Base-by-base conservation (phyloP, 92 coral and sea anemone species). In the Parazoanthus swiftii region DNA sequence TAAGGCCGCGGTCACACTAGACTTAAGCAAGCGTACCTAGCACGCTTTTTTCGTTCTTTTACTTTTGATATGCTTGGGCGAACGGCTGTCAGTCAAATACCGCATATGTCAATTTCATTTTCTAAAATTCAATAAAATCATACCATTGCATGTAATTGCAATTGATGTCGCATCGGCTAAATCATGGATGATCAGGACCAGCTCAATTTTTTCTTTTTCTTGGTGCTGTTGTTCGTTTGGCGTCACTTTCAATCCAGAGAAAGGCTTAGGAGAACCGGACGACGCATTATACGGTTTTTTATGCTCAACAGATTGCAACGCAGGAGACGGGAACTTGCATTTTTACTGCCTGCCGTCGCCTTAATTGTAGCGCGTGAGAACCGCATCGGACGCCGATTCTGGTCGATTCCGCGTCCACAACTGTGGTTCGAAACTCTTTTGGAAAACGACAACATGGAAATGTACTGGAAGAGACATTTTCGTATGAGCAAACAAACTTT, bases 151-250 rank as follows among this genome's bases (percentile, higher is more conserved):
- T 29, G 33, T 29, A 29, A 29, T 29, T 29, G 33, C 33, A 29
- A 29, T 29, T 29, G 33, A 29, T 29, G 33, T 29, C 33, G 33
- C 33, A 29, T 29, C 33, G 33, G 33, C 33, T 74, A 74, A 74
- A 74, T 74, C 78, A 74, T 74, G 78, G 20, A 26, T 74, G 78
- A 29, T 74, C 78, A 74, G 13, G 48, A 74, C 29, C 78, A 74
- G 43, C 78, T 74, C 29, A 74, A 74, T 43, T 74, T 74, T 74
- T 74, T 74, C 78, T 74, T 74, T 74, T 74, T 74, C 78, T 74
- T 74, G 1, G 4, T 74, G 29, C 78, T 74, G 48, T 74, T 74
- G 35, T 74, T 74, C 29, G 46, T 74, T 29, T 29, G 33, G 33
- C 33, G 33, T 29, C 33, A 0, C 33, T 29, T 29, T 0, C 48